These are phyloP conservation scores for Allolobophora icterica DNA, from an alignment of 2,888 invertebrate species.

Conservation along the genomic window DNA sequence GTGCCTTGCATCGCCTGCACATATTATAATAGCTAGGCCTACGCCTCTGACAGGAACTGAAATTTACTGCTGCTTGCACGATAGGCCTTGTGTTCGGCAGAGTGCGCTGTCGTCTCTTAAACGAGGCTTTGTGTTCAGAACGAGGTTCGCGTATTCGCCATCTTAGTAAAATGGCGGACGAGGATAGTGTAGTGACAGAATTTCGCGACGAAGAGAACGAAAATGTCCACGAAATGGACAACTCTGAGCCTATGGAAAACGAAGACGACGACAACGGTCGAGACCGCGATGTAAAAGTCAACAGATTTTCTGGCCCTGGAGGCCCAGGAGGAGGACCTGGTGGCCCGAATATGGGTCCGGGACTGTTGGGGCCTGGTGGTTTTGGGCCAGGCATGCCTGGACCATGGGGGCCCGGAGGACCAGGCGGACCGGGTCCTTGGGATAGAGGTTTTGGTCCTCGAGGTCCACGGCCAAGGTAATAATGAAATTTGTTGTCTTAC, in stretches of 20 bases:
- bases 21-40: too few relatives aligned
- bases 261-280: slow-evolving; percentile 27
- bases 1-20: too few relatives aligned
- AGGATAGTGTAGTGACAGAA: not conserved
- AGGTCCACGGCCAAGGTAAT: slow-evolving; percentile 31
- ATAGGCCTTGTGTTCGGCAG: too few relatives aligned
- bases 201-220: slow-evolving; percentile 26
- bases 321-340: slow-evolving; percentile 24
- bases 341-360: slow-evolving; percentile 32
- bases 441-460: slow-evolving; percentile 34
- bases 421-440: slow-evolving; percentile 24
- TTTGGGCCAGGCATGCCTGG: slow-evolving; percentile 1
- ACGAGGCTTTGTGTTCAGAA: not conserved
- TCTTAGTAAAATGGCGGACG: slow-evolving; percentile 25
- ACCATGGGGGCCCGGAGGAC: slow-evolving; percentile 9
- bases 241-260: slow-evolving; percentile 12
- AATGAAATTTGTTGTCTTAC: not conserved
- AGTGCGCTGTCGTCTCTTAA: not conserved
- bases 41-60: too few relatives aligned
- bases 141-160: not conserved
- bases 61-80: too few relatives aligned
- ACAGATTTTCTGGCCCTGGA: slow-evolving; percentile 26
- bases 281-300: not conserved
- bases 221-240: slow-evolving; percentile 22
- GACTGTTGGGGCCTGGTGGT: slow-evolving; percentile 29